Evolutionary conservation across 2,113 vertebrate species (phyloP).

Genomic region (Mus spicilegus): DNA sequence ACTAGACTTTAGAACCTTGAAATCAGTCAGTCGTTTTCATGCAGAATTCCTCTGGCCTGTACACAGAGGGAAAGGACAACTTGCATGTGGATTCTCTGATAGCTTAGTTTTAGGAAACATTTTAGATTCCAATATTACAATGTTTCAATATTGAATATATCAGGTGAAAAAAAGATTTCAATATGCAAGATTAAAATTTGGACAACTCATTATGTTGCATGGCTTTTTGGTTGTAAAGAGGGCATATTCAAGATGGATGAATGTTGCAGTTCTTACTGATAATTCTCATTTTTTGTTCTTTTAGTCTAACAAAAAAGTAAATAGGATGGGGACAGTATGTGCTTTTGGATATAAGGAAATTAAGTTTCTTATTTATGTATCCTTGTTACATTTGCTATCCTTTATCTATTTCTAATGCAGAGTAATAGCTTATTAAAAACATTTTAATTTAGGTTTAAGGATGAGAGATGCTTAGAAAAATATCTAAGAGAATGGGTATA

Average conservation of each 20-base stretch:
- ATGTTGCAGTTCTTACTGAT: background rate
- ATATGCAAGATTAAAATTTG: background rate
- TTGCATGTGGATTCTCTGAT: background rate
- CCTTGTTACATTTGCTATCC: background rate
- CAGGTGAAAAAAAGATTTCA: background rate
- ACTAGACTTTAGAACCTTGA: background rate
- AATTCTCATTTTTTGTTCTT: background rate
- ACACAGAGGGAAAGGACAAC: background rate
- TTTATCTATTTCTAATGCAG: background rate
- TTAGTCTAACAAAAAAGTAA: background rate
- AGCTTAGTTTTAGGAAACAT: background rate
- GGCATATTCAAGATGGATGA: background rate
- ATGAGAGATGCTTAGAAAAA: background rate
- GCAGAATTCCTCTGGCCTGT: background rate
- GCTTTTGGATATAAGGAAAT: background rate
- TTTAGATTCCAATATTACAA: background rate
- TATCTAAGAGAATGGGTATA: background rate
- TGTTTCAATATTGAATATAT: background rate
- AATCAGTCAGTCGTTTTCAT: background rate
- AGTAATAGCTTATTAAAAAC: background rate
- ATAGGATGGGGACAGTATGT: background rate
- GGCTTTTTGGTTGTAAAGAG: background rate
- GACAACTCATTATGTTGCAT: background rate
- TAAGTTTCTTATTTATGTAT: background rate
- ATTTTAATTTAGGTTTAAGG: background rate